These are phyloP conservation scores for Tricholaema leucomelas DNA, from an alignment of 2,113 vertebrate species.

Conservation along the genomic window DNA sequence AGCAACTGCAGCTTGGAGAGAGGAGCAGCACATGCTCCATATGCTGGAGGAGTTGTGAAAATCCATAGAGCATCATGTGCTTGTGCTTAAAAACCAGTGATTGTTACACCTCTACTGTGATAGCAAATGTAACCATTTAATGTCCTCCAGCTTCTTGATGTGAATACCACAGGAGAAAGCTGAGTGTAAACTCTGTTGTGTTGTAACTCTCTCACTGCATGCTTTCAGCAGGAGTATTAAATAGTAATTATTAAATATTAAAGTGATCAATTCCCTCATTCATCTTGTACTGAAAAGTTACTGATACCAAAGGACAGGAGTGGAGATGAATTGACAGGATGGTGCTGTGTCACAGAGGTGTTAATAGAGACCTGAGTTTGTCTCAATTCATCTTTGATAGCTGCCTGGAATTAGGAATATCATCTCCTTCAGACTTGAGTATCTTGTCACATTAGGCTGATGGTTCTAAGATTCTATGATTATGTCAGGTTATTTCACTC, in stretches of 20 bases:
- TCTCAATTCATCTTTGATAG: not conserved
- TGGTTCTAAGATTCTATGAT: too few relatives aligned
- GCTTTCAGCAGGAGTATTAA: not conserved
- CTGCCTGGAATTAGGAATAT: not conserved
- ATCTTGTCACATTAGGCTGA: not conserved
- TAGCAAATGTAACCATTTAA: not conserved
- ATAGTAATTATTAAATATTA: too few relatives aligned
- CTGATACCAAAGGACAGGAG: not conserved
- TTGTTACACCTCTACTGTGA: not conserved
- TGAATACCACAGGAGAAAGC: not conserved
- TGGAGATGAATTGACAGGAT: not conserved
- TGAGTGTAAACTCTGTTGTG: not conserved
- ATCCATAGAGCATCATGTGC: not conserved
- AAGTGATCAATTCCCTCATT: not conserved
- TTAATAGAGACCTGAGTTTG: not conserved
- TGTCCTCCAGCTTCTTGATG: not conserved
- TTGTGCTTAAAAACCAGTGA: slow-evolving; percentile 1
- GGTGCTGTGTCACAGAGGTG: not conserved
- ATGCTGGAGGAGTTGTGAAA: slow-evolving; percentile 15
- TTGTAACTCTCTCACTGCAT: not conserved
- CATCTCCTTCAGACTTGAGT: not conserved
- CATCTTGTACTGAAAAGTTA: not conserved
- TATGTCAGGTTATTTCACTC: not conserved
- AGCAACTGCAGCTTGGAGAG: not conserved
- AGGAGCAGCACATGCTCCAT: not conserved